Evolutionary conservation across 2,797 vertebrate species (phyloP), one percentile per base, ranked within the genome.

Genomic region (Sandelia bainsii): DNA sequence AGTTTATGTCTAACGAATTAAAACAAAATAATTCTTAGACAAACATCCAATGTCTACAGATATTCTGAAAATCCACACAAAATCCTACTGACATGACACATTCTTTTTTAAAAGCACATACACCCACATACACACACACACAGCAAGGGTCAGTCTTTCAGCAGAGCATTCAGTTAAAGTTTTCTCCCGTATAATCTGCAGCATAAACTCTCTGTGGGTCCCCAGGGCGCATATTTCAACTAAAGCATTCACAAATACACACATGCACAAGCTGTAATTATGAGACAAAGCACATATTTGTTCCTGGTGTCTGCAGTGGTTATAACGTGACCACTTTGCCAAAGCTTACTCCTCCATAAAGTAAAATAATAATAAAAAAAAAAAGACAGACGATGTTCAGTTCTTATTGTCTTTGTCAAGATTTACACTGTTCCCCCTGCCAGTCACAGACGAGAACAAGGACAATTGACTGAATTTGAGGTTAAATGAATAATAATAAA

Each of bases 211-310:
- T 32, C 44, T 27, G 58, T 48, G 69, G 40, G 20, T 75, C 84
- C 74, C 34, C 9, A 0, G 62, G 85, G 77, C 75, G 86, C 22
- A 82, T 66, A 79, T 70, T 84, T 83, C 42, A 65, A 66, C 64
- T 48, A 48, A 72, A 68, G 72, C 22, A 19, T 39, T 75, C 56
- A 62, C 40, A 77, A 65, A 67, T 56, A 74, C 51, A 62, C 40
- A 77, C 62, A 67, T 52, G 72, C 51, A 71, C 20, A 84, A 61
- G 63, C 69, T 72, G 73, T 80, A 91, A 90, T 88, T 91, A 92
- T 48, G 44, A 79, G 39, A 81, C 68, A 84, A 88, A 86, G 74
- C 22, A 57, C 63, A 81, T 75, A 61, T 86, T 80, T 83, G 72
- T 81, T 76, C 65, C 60, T 68, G 16, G 57, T 20, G 65, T 8